Percentiles rank a stretch among this genome's conserved stretches.
phyloP scores from a whole-genome alignment of 2,113 vertebrate species.

The Ptyas mucosa region DNA sequence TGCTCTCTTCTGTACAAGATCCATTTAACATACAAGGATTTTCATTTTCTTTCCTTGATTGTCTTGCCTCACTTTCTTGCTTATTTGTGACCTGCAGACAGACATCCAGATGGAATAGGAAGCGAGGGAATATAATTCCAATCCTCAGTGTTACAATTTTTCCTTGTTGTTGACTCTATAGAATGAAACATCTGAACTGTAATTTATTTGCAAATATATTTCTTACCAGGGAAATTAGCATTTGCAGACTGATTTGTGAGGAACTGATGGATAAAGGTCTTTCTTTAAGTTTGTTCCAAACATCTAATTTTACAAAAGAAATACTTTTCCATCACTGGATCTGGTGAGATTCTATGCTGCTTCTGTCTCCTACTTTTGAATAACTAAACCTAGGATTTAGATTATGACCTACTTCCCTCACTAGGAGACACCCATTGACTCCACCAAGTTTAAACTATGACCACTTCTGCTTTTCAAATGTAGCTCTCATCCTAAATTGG shows the following conservation, averaged over 20 bases:
- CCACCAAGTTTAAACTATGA: background rate
- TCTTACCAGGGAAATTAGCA: background rate
- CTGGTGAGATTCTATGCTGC: background rate
- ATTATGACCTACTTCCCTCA: background rate
- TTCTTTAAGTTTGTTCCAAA: background rate
- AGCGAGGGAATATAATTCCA: background rate
- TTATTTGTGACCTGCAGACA: background rate
- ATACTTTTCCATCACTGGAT: background rate
- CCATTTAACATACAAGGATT: background rate
- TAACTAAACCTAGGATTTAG: background rate
- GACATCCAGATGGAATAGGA: background rate
- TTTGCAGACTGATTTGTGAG: background rate
- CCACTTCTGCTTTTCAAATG: background rate
- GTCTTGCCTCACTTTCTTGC: background rate
- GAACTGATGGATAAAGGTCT: background rate
- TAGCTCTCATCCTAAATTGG: background rate
- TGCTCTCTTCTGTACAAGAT: background rate
- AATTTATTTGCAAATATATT: background rate
- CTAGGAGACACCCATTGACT: background rate
- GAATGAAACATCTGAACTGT: background rate
- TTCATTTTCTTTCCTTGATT: background rate
- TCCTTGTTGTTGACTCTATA: background rate
- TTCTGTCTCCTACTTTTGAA: background rate
- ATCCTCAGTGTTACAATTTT: background rate
- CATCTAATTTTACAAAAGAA: background rate